Evolutionary conservation across 2,888 invertebrate species (phyloP), one percentile per base, ranked within the genome.

Genomic region (Stenolophus ochropezus): DNA sequence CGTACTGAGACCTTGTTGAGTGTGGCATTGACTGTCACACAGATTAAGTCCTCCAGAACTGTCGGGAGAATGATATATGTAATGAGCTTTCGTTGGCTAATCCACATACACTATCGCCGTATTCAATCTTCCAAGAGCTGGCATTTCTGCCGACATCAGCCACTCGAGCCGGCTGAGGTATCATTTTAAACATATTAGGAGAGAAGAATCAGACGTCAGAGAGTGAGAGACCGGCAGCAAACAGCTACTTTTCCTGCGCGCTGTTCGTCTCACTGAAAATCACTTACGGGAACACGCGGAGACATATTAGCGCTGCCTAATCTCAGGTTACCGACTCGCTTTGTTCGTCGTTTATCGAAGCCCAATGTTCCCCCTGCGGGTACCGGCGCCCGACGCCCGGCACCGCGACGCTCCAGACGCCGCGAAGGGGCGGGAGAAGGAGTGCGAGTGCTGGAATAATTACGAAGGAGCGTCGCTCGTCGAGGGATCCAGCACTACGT

Each of bases 221-320:
- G 75, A 8, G n/a, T 53, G 16, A 16, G 16, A 49, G 49, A 21
- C 21, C 21, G 14, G 23, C 20, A 73, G 73, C 53, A 75, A 53
- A 53, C 27, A 51, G 53, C 49, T 53, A 53, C 53, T 75, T 75
- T 53, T 75, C 53, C 53, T 75, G 75, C 0, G 23, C 75, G 8
- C 16, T 81, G 83, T 83, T 83, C 83, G 83, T 82, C 76, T 83
- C 83, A 82, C 84, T 84, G 85, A 86, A 86, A 86, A 86, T 86
- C 87, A 86, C 86, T 86, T 86, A 86, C 84, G 84, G 84, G 56
- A 75, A 53, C 53, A 51, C 83, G 84, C 84, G 83, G 84, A 85
- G 85, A 86, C 85, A 84, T 85, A 85, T 86, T 86, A 85, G 85
- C 85, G 85, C 85, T 75, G 75, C 86, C 85, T 86, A 86, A 85